Evolutionary conservation across 2,888 invertebrate species (phyloP), one percentile per base, ranked within the genome.

Genomic region (Abrostola tripartita): DNA sequence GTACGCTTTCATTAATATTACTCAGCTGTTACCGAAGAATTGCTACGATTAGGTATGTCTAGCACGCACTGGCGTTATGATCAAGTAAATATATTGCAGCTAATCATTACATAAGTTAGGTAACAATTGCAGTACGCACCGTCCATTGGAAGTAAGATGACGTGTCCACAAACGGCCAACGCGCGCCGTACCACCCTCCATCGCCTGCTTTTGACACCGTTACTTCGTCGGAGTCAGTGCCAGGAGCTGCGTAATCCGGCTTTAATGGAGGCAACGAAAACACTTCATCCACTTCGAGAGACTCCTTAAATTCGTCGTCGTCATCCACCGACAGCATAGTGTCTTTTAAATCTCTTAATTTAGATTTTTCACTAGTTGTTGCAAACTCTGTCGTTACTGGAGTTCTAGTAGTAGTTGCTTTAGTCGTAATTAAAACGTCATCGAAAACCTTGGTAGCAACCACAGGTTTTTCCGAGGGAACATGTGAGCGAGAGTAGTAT

Each of bases 121-220:
- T 79, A 81, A 79, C 67, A 79, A 80, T 75, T 62, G 79, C 74
- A 73, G 67, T 81, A 92, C 95, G 93, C 86, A 96, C 96, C 90
- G 95, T 95, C 96, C 96, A 96, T 87, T 96, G 96, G 84, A 96
- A 95, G 86, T 96, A 96, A 14, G 96, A 95, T 37, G 96, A 95
- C 41, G 96, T 95, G 85, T 96, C 96, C 51, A 95, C 95, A 83
- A 96, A 96, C 10, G 96, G 95, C 96, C 96, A 96, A 69, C 95
- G 92, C 42, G 95, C 95, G 54, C 95, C 95, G 81, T 95, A 95
- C 96, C 96, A 96, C 47, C 95, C 92, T 67, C 92, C 90, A 36
- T 90, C 91, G 35, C 85, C 86, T 9, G 93, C 85, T 72, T 92
- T 93, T 42, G 91, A 87, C 50, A 93, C 91, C 9, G 91, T 93